Evolutionary conservation across 2,888 invertebrate species (phyloP).

Genomic region (Deroplatys truncata): DNA sequence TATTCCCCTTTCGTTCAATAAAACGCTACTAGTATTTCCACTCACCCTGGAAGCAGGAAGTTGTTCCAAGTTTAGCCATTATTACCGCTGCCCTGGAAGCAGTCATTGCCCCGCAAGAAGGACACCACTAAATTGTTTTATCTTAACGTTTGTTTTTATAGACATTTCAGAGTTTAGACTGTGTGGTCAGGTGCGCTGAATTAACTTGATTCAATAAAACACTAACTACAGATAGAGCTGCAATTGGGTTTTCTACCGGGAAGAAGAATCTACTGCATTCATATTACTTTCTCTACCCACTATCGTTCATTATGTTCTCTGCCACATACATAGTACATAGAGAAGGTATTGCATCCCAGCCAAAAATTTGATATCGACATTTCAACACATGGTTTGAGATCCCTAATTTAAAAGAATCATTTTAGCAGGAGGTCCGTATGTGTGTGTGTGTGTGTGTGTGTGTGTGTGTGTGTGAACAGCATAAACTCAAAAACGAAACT

Average conservation of each 20-base stretch:
- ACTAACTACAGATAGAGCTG: background rate
- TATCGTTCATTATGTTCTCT: too few relatives aligned
- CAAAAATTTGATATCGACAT: too few relatives aligned
- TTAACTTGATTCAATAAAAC: background rate
- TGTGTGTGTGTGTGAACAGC: too few relatives aligned
- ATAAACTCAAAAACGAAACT: too few relatives aligned
- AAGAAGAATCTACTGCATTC: background rate
- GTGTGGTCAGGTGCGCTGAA: background rate
- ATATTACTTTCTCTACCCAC: too few relatives aligned
- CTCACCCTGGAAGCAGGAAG: background rate
- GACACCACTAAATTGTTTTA: background rate
- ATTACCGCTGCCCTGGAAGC: background rate
- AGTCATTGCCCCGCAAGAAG: background rate
- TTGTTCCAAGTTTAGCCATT: background rate
- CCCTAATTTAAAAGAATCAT: too few relatives aligned
- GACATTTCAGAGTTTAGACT: background rate
- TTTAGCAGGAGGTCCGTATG: too few relatives aligned
- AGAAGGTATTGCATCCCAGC: too few relatives aligned
- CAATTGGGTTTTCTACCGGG: background rate
- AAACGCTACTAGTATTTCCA: background rate
- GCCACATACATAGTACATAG: too few relatives aligned
- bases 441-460: too few relatives aligned
- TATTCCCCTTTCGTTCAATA: background rate
- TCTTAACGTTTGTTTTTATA: background rate
- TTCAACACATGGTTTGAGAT: too few relatives aligned